Base-by-base conservation (phyloP, 1,140 invertebrate species). In the Druon quercuslanigerum region DNA sequence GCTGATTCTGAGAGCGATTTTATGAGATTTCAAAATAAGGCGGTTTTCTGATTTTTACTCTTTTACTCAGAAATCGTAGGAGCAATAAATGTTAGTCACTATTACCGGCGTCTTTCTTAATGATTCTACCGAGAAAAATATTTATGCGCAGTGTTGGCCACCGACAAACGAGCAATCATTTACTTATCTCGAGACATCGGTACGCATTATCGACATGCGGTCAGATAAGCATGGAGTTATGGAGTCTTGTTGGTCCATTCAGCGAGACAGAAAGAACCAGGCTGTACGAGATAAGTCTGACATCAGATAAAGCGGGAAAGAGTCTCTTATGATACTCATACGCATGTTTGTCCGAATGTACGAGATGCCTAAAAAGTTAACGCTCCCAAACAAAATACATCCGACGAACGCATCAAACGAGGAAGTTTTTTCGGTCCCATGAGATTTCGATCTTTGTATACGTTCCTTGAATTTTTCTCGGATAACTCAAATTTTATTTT, bases 121-220 rank as follows among this genome's bases (percentile, higher is more conserved):
- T 5, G 25, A 66, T 66, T 66, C 13, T 46, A 66, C 60, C 16
- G 60, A 46, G 60, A 66, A 66, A 66, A 66, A 66, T 66, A 66
- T 66, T 66, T 40, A 66, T 66, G 57, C 57, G 5, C 25, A 66
- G 57, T 66, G 60, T 66, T 40, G 25, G 33, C 60, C 13, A 40
- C 60, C 60, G 60, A 76, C 66, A 56, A 73, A 40, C 57, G 73
- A 70, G 51, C 33, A 16, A 66, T 79, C 74, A 78, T 79, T 79
- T 74, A 71, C 75, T 83, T 83, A 81, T 81, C 77, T 75, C 25
- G 33, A 73, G 78, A 78, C 81, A 83, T 80, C 81, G 78, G 75
- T 77, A 78, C 75, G 79, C 76, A 74, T 71, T 82, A 82, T 80
- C 79, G 82, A 80, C 79, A 71, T 50, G 14, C 79, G 77, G 77